Base-by-base conservation (phyloP, 2,797 vertebrate genomes). In the Poliocrania exsul region DNA sequence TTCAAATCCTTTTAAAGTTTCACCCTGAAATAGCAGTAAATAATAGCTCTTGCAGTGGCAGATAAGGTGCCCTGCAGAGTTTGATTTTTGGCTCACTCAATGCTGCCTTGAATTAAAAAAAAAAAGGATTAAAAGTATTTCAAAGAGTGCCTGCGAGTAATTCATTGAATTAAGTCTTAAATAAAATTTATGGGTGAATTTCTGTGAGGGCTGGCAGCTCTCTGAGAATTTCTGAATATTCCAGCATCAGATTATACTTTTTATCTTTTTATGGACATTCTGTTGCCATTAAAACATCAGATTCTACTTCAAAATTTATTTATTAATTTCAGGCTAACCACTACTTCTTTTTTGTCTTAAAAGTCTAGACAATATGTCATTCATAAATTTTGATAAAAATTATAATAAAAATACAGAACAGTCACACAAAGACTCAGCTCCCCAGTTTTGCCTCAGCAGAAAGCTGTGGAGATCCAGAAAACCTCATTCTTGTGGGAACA, bases 1-100 rank as follows among this genome's bases (percentile, higher is more conserved):
- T 38, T 78, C 24, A 81, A 87, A 85, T 10, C 38, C 69, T 90
- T 79, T 85, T 67, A 51, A 90, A 72, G 60, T 88, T 83, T 75
- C 47, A n/a, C 66, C 44, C 82, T 75, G 31, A 54, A 72, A 86
- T 19, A 72, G n/a, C 44, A 75, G n/a, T 33, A 90, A 80, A 61
- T 72, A 69, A 77, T 31, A 31, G 69, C 29, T 78, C 49, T 16
- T n/a, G 33, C 20, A 75, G 38, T 8, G 8, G 62, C 37, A 92
- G 73, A 91, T 40, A 75, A 79, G 38, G 69, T 88, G 10, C 10
- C 31, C 65, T 42, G 19, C 58, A 50, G 44, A 49, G 4, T 13
- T 13, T 11, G 60, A 60, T 25, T 88, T 73, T 2, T 47, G 20
- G 24, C 19, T 85, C 25, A 83, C 13, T 13, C 24, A 14, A 25